Percentiles rank a stretch among this genome's conserved stretches.
Conservation (phyloP, 2,797 vertebrate genomes). For the Sebastes dallii region DNA sequence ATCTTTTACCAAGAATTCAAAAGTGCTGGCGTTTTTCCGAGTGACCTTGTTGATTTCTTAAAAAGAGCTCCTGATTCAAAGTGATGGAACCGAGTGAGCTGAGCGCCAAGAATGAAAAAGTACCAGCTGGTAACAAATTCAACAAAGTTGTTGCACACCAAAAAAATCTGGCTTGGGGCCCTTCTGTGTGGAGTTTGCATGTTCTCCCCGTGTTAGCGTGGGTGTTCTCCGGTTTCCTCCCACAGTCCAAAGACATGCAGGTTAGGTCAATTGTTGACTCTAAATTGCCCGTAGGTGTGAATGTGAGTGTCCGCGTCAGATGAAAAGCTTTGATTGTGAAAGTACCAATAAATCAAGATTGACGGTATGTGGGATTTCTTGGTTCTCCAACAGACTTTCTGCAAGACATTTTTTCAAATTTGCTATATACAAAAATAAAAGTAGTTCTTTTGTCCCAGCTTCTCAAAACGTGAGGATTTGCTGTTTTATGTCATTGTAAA, state of each 20-base stretch:
- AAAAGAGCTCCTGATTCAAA: background rate
- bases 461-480: background rate
- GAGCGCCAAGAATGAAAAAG: background rate
- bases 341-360: background rate
- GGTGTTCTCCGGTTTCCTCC: too few species aligned
- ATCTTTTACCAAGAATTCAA: constrained; percentile 1
- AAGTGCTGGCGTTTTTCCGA: background rate
- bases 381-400: background rate
- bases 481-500: background rate
- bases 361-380: background rate
- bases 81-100: background rate
- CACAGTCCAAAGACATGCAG: too few species aligned
- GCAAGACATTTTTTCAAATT: background rate
- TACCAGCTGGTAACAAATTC: background rate
- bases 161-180: background rate
- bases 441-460: background rate
- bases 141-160: background rate
- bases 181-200: too few species aligned
- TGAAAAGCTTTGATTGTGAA: background rate
- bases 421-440: background rate
- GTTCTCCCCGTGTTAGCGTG: too few species aligned
- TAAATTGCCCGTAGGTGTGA: too few species aligned
- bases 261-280: too few species aligned
- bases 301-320: background rate
- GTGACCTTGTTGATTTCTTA: background rate